A percentile compares a stretch with the other conserved stretches of the same genome.
Conservation (phyloP, 2,797 vertebrate genomes). For the Rhinogobio ventralis region DNA sequence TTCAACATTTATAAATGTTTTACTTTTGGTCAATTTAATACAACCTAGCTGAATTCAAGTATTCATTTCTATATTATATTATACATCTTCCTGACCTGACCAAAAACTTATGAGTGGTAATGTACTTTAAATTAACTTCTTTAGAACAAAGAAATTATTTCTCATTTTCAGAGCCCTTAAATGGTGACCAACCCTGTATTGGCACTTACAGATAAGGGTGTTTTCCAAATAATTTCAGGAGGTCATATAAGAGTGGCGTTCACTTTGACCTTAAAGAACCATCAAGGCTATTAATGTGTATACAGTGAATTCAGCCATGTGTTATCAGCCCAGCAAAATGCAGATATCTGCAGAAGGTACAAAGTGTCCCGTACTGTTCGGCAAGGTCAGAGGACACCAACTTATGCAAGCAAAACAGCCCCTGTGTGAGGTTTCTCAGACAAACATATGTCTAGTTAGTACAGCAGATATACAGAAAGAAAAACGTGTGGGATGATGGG, state of each 20-base stretch:
- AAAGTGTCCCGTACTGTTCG: not conserved
- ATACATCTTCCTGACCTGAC: no score
- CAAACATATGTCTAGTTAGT: not conserved
- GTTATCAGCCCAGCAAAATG: not conserved
- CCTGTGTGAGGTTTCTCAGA: not conserved
- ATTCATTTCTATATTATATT: not conserved
- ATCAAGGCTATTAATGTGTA: not conserved
- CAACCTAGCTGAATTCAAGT: not conserved
- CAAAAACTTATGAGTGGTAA: not conserved
- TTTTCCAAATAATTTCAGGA: not conserved
- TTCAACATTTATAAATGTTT: not conserved
- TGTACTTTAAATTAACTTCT: not conserved
- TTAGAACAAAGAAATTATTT: not conserved
- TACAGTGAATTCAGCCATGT: not conserved
- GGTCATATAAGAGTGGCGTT: not conserved
- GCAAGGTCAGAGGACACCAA: not conserved
- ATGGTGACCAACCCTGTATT: not conserved
- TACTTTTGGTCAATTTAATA: no score
- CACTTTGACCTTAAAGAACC: not conserved
- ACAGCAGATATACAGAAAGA: not conserved
- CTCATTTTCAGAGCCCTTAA: not conserved
- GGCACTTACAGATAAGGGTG: not conserved
- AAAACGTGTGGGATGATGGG: constrained; percentile 7
- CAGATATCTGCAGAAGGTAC: not conserved
- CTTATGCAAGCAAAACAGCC: not conserved